Evolutionary conservation across 2,888 invertebrate genomes (phyloP).

Genomic region (Epistrophe eligans): DNA sequence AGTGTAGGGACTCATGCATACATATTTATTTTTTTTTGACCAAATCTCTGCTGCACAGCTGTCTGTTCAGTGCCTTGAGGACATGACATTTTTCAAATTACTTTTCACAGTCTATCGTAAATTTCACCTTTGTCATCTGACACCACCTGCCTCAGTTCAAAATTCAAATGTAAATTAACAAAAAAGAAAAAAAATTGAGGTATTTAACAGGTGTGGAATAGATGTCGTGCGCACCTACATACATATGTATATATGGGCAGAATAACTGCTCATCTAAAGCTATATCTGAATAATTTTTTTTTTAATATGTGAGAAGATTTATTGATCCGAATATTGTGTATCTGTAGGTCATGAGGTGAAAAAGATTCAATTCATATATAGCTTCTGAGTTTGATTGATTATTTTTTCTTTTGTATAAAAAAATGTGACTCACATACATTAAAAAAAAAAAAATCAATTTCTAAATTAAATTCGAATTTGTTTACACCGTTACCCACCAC

Average conservation of each 20-base stretch:
- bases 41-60: not conserved
- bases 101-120: constrained; percentile 3
- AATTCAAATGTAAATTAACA: not conserved
- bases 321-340: constrained; percentile 45
- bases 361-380: constrained; percentile 35
- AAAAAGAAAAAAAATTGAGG: not conserved
- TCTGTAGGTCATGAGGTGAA: constrained; percentile 63
- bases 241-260: too few species aligned
- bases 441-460: not conserved
- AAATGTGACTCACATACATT: not conserved
- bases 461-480: constrained; percentile 42
- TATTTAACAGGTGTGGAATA: constrained; percentile 31
- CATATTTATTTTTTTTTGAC: not conserved
- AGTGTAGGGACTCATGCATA: not conserved
- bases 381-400: constrained; percentile 21
- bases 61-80: not conserved
- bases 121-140: constrained; percentile 23
- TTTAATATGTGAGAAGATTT: constrained; percentile 11
- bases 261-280: not conserved
- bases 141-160: not conserved
- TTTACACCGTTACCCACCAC: not conserved
- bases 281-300: not conserved
- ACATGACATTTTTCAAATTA: constrained; percentile 32
- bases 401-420: constrained; percentile 6
- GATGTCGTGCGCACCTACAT: not conserved